phyloP scores from a whole-genome alignment of 2,113 vertebrate genomes.

The Brienomyrus longianalis region DNA sequence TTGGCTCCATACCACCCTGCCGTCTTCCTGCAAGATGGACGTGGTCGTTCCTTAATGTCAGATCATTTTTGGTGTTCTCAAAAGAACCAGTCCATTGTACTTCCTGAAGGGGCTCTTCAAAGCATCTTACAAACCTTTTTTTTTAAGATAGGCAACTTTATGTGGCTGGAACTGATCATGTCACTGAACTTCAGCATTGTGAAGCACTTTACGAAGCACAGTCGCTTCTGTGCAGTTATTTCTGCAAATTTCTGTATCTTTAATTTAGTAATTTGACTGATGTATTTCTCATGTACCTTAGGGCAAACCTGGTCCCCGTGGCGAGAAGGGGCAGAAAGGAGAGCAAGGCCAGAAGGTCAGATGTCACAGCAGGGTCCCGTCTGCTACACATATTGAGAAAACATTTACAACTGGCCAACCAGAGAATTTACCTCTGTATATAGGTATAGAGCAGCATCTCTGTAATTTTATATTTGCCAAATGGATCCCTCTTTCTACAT shows the following conservation, averaged over 20 bases:
- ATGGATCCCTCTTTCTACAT: neutral
- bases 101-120: neutral
- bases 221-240: neutral
- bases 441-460: neutral
- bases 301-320: conserved; percentile 78
- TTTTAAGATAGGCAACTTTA: neutral
- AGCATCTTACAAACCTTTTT: neutral
- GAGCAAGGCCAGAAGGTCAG: conserved; percentile 77
- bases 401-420: neutral
- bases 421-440: neutral
- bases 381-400: neutral
- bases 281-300: conserved; percentile 32
- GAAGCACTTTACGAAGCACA: neutral
- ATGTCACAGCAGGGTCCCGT: neutral
- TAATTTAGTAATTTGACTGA: neutral
- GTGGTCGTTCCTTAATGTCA: neutral
- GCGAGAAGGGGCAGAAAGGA: conserved; percentile 77
- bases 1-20: neutral
- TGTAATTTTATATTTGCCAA: neutral
- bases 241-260: neutral
- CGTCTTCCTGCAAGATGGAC: neutral
- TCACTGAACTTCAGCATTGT: neutral
- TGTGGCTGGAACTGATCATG: neutral
- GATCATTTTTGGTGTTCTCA: neutral
- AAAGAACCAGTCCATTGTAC: neutral